phyloP scores from a whole-genome alignment of 1,140 invertebrate species.

The Helicoverpa zea region DNA sequence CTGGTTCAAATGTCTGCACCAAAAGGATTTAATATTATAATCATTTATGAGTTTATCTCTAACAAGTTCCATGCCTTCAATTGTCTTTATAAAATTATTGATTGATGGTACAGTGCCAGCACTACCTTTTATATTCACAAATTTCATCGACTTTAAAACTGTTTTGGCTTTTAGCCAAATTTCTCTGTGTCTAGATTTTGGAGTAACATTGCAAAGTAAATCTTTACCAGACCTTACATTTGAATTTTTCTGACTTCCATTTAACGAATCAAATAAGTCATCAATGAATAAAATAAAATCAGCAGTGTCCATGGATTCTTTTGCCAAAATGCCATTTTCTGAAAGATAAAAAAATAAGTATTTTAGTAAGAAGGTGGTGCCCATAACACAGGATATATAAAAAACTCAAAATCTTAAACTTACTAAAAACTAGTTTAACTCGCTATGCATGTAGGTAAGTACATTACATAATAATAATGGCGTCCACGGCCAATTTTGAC shows the following conservation, averaged over 20 bases:
- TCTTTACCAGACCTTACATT: neutral
- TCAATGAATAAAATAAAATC: neutral
- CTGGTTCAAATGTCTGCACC: conserved; percentile 3
- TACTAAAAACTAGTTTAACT: no score
- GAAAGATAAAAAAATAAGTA: neutral
- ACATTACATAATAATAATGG: no score
- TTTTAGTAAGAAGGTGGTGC: neutral
- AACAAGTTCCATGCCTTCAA: neutral
- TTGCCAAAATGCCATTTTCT: neutral
- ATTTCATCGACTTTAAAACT: no score
- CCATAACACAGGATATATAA: no score
- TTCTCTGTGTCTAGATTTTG: neutral
- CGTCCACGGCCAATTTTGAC: no score
- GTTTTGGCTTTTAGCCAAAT: neutral
- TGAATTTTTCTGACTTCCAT: neutral
- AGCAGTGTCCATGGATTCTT: neutral
- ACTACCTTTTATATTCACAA: neutral
- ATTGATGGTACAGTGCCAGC: neutral
- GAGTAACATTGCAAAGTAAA: neutral
- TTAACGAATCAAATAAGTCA: neutral
- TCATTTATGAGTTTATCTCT: neutral
- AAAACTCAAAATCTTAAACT: no score
- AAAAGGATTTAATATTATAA: neutral
- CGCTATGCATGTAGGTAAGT: no score
- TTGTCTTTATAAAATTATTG: neutral